Evolutionary conservation across 2,888 invertebrate species (phyloP).

Genomic region (Lasioglossum morio): DNA sequence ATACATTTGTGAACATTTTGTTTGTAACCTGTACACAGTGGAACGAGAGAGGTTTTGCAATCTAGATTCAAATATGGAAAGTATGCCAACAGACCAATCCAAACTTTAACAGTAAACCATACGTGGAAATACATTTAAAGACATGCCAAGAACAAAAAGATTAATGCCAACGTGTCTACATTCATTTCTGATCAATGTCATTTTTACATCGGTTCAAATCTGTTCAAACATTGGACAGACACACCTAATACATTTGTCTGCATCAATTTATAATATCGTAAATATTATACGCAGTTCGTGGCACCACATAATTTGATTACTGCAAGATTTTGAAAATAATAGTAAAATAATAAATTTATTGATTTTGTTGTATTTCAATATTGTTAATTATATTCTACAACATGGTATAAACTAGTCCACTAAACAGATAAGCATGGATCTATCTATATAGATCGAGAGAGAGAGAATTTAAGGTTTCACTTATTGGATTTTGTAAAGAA

Average conservation of each 20-base stretch:
- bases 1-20: slow-evolving; percentile 26
- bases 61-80: slow-evolving; percentile 76
- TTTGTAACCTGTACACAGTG: slow-evolving; percentile 64
- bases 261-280: neutral
- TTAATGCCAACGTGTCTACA: neutral
- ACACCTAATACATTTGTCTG: neutral
- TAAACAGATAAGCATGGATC: slow-evolving; percentile 58
- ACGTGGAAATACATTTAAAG: slow-evolving; percentile 28
- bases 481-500: slow-evolving; percentile 73
- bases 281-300: neutral
- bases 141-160: slow-evolving; percentile 20
- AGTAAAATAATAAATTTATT: neutral
- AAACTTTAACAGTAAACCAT: slow-evolving; percentile 66
- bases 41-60: slow-evolving; percentile 71
- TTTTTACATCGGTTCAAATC: neutral
- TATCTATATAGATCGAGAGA: slow-evolving; percentile 53
- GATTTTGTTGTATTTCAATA: neutral
- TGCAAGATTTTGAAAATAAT: neutral
- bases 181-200: neutral
- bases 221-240: neutral
- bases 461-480: slow-evolving; percentile 78
- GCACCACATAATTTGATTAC: neutral
- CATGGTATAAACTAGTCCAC: slow-evolving; percentile 65
- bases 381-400: slow-evolving; percentile 32
- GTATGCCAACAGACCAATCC: slow-evolving; percentile 72